Base-by-base conservation (phyloP, 2,797 vertebrate species). In the Rhinophrynus dorsalis region DNA sequence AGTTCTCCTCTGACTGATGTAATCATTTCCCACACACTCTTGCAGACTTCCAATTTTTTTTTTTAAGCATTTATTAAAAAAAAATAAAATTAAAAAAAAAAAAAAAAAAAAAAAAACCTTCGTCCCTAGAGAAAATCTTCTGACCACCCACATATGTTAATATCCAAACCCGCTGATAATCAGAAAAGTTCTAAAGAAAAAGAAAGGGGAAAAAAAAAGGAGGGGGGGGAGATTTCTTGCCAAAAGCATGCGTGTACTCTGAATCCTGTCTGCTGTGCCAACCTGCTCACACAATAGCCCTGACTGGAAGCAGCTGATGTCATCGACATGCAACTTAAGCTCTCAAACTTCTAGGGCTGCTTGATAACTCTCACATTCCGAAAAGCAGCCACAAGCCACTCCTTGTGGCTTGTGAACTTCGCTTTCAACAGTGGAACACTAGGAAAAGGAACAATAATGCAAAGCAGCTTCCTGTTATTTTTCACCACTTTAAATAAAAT, bases 1-100 rank as follows among this genome's bases (percentile, higher is more conserved):
- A 86, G 82, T 86, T 90, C 83, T 85, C 83, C 88, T 81, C 80
- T 75, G 87, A 91, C 94, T 94, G 94, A 95, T 92, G 93, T 94
- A 94, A 95, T 90, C 84, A 81, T 90, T 82, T 91, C 89, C 87
- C 90, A 87, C 90, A 88, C 85, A 90, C 81, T 86, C 86, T 85
- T 78, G 80, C 81, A 83, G 78, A 78, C 80, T 76, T 80, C 79
- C 76, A 77, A 79, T 80, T 80, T 77, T 77, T 76, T 54, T 59
- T 37, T 40, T 30, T 0, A 45, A 70, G 68, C 68, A 48, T 27
- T 59, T 47, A 6, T 40, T 20, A 6, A 6, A 15, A 20, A 44
- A 18, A 20, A n/a, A n/a, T n/a, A n/a, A n/a, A n/a, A n/a, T n/a
- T n/a, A n/a, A n/a, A n/a, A n/a, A n/a, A 6, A 6, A 15, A 20